Conservation (phyloP, 2,888 invertebrate species). For the Andricus curvator region DNA sequence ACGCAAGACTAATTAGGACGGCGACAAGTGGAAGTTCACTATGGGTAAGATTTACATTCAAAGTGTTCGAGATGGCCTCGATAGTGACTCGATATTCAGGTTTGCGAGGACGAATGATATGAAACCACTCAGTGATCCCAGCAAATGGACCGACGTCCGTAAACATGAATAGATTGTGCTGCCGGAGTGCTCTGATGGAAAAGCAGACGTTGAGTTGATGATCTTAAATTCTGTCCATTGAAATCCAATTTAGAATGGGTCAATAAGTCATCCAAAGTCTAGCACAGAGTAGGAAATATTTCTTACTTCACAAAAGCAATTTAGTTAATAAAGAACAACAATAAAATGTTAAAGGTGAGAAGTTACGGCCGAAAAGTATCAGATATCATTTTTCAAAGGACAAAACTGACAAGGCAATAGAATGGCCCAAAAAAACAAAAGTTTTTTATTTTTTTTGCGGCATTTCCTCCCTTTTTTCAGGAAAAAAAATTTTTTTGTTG, state of each 20-base stretch:
- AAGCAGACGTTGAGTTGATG: constrained; percentile 34
- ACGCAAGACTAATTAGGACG: background rate
- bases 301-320: background rate
- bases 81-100: background rate
- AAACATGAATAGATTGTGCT: constrained; percentile 66
- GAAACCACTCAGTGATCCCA: constrained; percentile 54
- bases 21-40: background rate
- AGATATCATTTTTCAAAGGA: too few species aligned
- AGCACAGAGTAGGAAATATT: background rate
- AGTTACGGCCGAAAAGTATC: too few species aligned
- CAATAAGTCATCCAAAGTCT: background rate
- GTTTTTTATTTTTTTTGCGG: too few species aligned
- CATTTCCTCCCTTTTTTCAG: too few species aligned
- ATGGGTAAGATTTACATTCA: background rate
- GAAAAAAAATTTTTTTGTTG: too few species aligned
- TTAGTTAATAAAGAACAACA: too few species aligned
- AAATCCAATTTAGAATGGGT: background rate
- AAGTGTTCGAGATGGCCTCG: background rate
- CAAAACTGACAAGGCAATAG: too few species aligned
- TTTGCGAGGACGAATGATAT: background rate
- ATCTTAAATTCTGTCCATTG: background rate
- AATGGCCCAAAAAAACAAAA: too few species aligned
- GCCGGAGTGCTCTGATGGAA: constrained; percentile 53
- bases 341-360: too few species aligned
- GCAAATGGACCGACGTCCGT: constrained; percentile 67